Percentiles rank a stretch among this genome's conserved stretches.
Evolutionary conservation across 2,888 invertebrate species (phyloP).

Genomic region (Drosophila mayaguana): DNA sequence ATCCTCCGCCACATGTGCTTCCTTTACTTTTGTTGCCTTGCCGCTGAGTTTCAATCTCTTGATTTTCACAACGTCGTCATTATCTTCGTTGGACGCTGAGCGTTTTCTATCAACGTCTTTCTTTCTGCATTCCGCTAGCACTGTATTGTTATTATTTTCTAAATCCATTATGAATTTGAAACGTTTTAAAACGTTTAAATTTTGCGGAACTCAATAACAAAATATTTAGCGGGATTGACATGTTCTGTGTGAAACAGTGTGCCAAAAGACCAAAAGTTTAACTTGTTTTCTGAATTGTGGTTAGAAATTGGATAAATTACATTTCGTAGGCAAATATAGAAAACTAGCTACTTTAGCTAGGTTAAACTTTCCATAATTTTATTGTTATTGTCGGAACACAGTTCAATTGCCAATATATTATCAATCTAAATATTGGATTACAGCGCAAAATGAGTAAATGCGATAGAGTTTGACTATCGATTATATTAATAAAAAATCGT

Average conservation of each 20-base stretch:
- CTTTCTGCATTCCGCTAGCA: neutral
- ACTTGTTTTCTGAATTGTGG: neutral
- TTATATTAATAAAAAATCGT: neutral
- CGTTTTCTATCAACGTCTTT: conserved; percentile 33
- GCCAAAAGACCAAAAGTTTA: neutral
- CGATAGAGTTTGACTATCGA: neutral
- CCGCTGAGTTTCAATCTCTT: conserved; percentile 50
- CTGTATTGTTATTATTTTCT: conserved; percentile 53
- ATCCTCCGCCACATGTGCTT: conserved; percentile 10
- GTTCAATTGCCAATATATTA: neutral
- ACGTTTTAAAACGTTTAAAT: conserved; percentile 35
- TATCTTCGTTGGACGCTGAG: neutral
- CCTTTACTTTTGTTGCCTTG: neutral
- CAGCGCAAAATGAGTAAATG: neutral
- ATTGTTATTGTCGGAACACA: neutral
- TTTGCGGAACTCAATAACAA: neutral
- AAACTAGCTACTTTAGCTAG: neutral
- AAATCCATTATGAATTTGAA: conserved; percentile 47
- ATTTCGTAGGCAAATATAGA: neutral
- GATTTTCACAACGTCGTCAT: neutral
- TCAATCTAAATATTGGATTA: neutral
- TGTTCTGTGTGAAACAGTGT: conserved; percentile 8
- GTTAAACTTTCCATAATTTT: neutral
- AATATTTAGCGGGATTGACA: conserved; percentile 19
- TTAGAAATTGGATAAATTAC: neutral